Evolutionary conservation across 2,797 vertebrate species (phyloP).

Genomic region (Morelia viridis): DNA sequence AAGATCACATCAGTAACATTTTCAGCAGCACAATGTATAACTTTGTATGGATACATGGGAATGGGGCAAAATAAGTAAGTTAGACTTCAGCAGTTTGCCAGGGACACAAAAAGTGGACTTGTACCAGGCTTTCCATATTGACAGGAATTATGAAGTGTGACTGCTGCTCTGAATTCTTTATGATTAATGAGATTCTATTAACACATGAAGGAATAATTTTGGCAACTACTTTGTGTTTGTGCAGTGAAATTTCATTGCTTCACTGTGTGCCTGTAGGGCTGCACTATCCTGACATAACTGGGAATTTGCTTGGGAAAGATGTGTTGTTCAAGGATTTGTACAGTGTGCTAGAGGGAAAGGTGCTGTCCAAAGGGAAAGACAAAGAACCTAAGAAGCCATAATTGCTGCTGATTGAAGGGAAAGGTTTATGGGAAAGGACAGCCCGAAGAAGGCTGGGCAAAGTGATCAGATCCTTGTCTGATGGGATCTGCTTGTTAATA

Average conservation of each 20-base stretch:
- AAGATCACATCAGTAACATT: neutral
- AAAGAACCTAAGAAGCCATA: neutral
- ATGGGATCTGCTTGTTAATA: neutral
- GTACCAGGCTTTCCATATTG: constrained; percentile 22
- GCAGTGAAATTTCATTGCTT: constrained; percentile 47
- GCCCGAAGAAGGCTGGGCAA: neutral
- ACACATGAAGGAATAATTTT: constrained; percentile 46
- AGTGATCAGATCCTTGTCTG: neutral
- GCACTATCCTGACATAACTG: constrained; percentile 18
- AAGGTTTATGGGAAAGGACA: neutral
- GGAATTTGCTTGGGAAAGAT: constrained; percentile 47
- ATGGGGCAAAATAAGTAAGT: neutral
- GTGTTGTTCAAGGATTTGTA: neutral
- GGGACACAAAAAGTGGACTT: constrained; percentile 21
- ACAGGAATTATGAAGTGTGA: constrained; percentile 34
- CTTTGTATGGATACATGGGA: neutral
- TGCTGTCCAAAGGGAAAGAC: neutral
- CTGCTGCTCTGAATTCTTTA: constrained; percentile 31
- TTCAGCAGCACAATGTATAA: neutral
- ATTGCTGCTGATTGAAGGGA: neutral
- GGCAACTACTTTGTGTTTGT: constrained; percentile 26
- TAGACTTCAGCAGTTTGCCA: constrained; percentile 28
- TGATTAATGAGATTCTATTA: constrained; percentile 57
- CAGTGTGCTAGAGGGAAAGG: neutral
- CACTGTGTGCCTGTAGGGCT: neutral